Evolutionary conservation across 2,113 vertebrate species (phyloP).

Genomic region (Crypturellus undulatus): DNA sequence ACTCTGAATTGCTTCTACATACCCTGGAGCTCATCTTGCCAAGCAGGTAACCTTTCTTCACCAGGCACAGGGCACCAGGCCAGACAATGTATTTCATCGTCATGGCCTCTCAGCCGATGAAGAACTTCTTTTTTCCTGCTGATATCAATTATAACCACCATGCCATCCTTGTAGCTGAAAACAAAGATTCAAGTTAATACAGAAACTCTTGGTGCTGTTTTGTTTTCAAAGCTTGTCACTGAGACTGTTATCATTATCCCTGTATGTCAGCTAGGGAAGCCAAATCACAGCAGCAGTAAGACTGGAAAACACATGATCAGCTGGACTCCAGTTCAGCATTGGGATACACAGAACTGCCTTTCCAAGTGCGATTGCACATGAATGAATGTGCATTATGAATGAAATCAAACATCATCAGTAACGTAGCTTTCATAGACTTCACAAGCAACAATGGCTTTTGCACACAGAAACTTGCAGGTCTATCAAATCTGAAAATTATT

Average conservation of each 20-base stretch:
- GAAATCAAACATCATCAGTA: neutral
- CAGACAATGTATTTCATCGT: constrained; percentile 94
- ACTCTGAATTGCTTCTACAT: neutral
- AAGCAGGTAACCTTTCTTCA: constrained; percentile 75
- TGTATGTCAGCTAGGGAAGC: neutral
- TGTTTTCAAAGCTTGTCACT: neutral
- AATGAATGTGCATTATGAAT: neutral
- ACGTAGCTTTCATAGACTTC: neutral
- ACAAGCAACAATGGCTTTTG: neutral
- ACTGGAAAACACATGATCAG: neutral
- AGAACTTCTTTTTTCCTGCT: constrained; percentile 90
- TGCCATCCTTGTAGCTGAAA: constrained; percentile 95
- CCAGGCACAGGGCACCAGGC: constrained; percentile 86
- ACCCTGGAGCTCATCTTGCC: constrained; percentile 83
- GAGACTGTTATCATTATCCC: neutral
- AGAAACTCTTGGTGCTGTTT: neutral
- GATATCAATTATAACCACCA: constrained; percentile 92
- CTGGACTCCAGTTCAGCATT: neutral
- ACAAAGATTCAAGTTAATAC: neutral
- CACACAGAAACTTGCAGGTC: neutral
- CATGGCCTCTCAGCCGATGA: constrained; percentile 91
- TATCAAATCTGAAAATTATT: neutral
- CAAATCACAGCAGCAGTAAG: neutral
- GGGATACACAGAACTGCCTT: neutral
- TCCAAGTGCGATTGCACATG: neutral